Evolutionary conservation across 1,140 invertebrate species (phyloP), one percentile per base, ranked within the genome.

Genomic region (Drosophila micromelanica): DNA sequence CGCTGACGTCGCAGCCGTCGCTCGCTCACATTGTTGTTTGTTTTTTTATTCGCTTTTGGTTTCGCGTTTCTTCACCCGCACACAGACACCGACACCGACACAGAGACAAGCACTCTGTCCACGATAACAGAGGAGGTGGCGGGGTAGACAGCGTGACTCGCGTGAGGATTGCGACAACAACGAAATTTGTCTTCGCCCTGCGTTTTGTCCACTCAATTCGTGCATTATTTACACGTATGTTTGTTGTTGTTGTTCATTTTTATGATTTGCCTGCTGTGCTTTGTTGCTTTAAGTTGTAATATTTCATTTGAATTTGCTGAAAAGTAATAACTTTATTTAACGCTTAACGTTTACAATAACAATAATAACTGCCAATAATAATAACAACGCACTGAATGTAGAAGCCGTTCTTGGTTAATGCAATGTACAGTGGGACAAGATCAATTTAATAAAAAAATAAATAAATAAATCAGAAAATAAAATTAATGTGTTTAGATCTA

Each of bases 21-120:
- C 62, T 57, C 43, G 37, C 42, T 78, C 15, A 35, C 51, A 46
- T 68, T 67, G 45, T 68, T 67, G 51, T 69, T 79, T 54, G 63
- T 54, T 75, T 64, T 63, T 63, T 48, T 57, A 52, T 57, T 68
- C 60, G 72, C 51, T 64, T 70, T 73, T 60, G 40, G 63, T 51
- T 60, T 65, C 38, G 55, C 61, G 61, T 77, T 76, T 78, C 70
- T 73, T 68, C 63, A 73, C 70, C 70, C 63, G 48, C 70, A 46
- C 63, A 52, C 54, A 59, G 2, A 27, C 49, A 48, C 32, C 45
- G 9, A 17, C 43, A 40, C 32, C 48, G 20, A 32, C 54, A 67
- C 32, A 40, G 6, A 20, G 7, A 12, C 11, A 12, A 11, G 9
- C 11, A 38, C 46, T 4, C 56, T 45, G 23, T 30, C 6, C 5